These are phyloP conservation scores for Lysandra coridon DNA, from an alignment of 2,888 invertebrate species.

Conservation along the genomic window DNA sequence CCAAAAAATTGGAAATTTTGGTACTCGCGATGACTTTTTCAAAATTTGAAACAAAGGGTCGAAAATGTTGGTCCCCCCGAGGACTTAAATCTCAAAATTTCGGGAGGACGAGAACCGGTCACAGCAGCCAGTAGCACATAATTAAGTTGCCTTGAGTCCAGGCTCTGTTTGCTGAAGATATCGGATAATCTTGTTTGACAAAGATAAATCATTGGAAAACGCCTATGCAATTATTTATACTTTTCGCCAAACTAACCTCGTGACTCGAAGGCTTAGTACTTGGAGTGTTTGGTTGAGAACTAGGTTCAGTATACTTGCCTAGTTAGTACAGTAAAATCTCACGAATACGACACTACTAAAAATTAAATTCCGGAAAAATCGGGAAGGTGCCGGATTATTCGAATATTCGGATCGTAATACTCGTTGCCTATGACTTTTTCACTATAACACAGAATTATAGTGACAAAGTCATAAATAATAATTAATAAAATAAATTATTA, in stretches of 20 bases:
- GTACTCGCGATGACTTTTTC: neutral
- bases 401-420: too few species aligned
- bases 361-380: too few species aligned
- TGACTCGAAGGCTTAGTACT: neutral
- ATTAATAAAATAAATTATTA: too few species aligned
- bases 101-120: neutral
- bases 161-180: slow-evolving; percentile 51
- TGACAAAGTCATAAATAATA: too few species aligned
- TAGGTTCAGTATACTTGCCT: neutral
- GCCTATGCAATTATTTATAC: slow-evolving; percentile 50
- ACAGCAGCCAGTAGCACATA: slow-evolving; percentile 21
- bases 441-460: too few species aligned
- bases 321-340: too few species aligned
- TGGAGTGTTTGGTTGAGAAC: neutral
- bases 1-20: too few species aligned
- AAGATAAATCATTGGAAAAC: slow-evolving; percentile 54
- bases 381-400: too few species aligned
- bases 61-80: neutral
- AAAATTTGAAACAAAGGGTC: neutral
- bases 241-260: neutral
- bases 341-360: too few species aligned
- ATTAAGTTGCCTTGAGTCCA: slow-evolving; percentile 48
- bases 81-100: neutral
- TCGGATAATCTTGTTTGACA: slow-evolving; percentile 56
- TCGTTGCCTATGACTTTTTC: too few species aligned